Evolutionary conservation across 2,113 vertebrate species (phyloP).

Genomic region (Herpetotheres cachinnans): DNA sequence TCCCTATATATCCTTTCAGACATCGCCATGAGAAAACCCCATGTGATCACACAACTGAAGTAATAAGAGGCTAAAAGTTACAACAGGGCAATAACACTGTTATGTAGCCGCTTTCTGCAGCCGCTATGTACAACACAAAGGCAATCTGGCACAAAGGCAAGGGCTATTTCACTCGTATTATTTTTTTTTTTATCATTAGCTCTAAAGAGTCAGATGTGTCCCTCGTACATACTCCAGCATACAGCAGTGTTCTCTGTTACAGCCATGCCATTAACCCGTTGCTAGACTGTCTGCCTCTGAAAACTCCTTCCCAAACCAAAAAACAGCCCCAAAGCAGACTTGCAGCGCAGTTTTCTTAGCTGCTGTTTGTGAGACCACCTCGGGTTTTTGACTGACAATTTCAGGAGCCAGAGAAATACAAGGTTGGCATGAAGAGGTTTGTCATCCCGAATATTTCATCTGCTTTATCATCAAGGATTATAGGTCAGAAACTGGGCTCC

Average conservation of each 20-base stretch:
- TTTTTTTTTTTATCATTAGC: not conserved
- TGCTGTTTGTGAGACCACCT: not conserved
- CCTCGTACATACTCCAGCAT: not conserved
- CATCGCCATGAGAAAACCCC: not conserved
- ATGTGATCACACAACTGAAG: not conserved
- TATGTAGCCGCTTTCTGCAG: not conserved
- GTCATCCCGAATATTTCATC: not conserved
- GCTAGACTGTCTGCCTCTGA: not conserved
- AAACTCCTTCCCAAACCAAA: not conserved
- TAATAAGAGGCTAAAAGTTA: not conserved
- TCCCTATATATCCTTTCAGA: not conserved
- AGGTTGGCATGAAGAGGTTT: not conserved
- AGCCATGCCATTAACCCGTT: not conserved
- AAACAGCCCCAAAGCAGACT: not conserved
- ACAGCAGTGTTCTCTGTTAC: not conserved
- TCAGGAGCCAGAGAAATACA: not conserved
- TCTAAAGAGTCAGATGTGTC: not conserved
- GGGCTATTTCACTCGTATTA: not conserved
- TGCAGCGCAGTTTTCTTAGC: not conserved
- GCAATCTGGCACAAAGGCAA: not conserved
- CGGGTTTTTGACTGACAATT: accelerated
- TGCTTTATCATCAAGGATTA: not conserved
- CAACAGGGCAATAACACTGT: not conserved
- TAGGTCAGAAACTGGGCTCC: not conserved
- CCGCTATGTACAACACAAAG: not conserved